Evolutionary conservation across 2,888 invertebrate genomes (phyloP), one percentile per base, ranked within the genome.

Genomic region (Teinopalpus imperialis): DNA sequence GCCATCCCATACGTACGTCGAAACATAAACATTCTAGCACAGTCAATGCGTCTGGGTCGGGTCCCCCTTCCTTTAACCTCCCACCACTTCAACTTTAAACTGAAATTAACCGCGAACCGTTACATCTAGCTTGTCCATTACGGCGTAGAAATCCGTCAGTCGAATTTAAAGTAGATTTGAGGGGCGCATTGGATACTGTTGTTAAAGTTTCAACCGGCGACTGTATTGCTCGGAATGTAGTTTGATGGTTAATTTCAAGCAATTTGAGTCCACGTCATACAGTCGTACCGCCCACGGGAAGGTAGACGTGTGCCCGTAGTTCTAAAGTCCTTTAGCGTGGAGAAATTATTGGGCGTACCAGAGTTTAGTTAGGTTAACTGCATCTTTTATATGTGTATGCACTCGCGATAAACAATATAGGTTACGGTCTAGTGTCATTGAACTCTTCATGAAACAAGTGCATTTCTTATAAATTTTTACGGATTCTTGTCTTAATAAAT

Each of bases 241-340:
- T 67, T 69, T 61, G 69, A 70, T 74, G 69, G 73, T 76, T 68
- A 74, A 73, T 78, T 80, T 74, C 56, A 52, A 53, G 49, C 35
- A 46, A 46, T 46, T 46, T 29, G 61, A 69, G 66, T 72, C 73
- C 83, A 77, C 86, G 86, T 87, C 85, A 86, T 73, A 82, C 69
- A 66, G 79, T 81, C 72, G 64, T 62, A 68, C 72, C 86, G 82
- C 86, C 86, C 74, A 86, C 86, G 76, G 66, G 45, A 56, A 65
- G 66, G 58, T 66, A 69, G 86, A 78, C 85, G 86, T 81, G 87
- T 81, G 82, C 72, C 55, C 46, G 73, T 70, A 76, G 63, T 66
- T 53, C 47, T 53, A 60, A 53, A 55, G 60, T 56, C 51, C 48
- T 43, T 56, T 53, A 56, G 54, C 56, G 57, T 59, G 66, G 69